Evolutionary conservation across 92 coral and sea anemone genomes (phyloP).

Genomic region (Virgularia gustaviana): DNA sequence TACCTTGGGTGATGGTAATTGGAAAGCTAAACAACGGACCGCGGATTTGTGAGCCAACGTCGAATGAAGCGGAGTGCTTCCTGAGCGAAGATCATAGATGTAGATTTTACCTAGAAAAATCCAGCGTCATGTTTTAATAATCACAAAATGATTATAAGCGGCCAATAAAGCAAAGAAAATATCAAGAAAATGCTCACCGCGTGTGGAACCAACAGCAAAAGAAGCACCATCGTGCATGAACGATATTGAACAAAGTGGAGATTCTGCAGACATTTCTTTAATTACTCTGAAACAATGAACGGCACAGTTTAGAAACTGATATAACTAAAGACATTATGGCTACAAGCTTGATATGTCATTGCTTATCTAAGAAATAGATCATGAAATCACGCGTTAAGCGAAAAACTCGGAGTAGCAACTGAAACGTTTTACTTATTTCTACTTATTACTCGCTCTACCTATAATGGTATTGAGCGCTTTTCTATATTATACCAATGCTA

Average conservation of each 20-base stretch:
- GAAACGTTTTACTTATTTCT: too few relatives aligned
- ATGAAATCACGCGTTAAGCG: too few relatives aligned
- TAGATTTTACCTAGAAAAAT: constrained; percentile 63
- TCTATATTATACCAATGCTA: not conserved
- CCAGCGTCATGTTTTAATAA: not conserved
- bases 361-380: too few relatives aligned
- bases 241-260: constrained; percentile 82
- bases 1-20: constrained; percentile 61
- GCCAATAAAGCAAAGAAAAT: not conserved
- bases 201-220: constrained; percentile 88
- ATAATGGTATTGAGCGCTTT: too few relatives aligned
- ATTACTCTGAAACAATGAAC: too few relatives aligned
- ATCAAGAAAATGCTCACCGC: constrained; percentile 52
- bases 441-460: too few relatives aligned
- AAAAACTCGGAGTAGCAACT: too few relatives aligned
- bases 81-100: constrained; percentile 89
- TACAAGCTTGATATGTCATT: too few relatives aligned
- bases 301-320: too few relatives aligned
- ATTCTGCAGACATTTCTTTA: constrained; percentile 82
- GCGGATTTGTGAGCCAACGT: constrained; percentile 92
- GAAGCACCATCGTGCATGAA: constrained; percentile 92
- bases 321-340: too few relatives aligned
- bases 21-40: constrained; percentile 79
- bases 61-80: constrained; percentile 68
- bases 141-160: not conserved